These are phyloP conservation scores for Isaurus tuberculatus DNA, from an alignment of 92 coral and sea anemone species.

Conservation along the genomic window DNA sequence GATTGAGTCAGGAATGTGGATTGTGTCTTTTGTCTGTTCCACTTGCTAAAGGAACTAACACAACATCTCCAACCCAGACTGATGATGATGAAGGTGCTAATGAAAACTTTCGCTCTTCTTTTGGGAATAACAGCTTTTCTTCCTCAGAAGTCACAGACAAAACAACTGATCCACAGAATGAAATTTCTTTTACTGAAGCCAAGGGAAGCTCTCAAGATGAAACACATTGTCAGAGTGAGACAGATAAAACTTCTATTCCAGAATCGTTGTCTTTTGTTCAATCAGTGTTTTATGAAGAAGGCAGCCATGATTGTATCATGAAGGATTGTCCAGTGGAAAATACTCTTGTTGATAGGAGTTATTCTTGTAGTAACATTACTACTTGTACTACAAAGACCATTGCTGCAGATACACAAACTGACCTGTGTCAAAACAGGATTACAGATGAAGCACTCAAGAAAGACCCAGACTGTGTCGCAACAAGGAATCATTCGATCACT, in stretches of 20 bases:
- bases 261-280: background rate
- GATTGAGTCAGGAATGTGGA: slow-evolving; percentile 90
- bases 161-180: slow-evolving; percentile 1
- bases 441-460: background rate
- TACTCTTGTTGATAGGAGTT: background rate
- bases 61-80: background rate
- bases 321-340: background rate
- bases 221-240: background rate
- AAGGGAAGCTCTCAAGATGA: background rate
- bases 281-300: background rate
- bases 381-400: background rate
- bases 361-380: background rate
- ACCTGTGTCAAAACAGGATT: background rate
- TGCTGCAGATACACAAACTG: background rate
- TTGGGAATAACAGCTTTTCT: background rate
- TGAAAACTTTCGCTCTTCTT: background rate
- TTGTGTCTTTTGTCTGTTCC: slow-evolving; percentile 84
- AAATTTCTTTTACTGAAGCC: background rate
- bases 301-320: background rate
- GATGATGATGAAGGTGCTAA: slow-evolving; percentile 5
- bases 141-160: background rate
- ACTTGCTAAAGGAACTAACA: slow-evolving; percentile 1
- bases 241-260: background rate
- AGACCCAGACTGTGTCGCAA: background rate
- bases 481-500: background rate